These are phyloP conservation scores for Lepus europaeus DNA, from an alignment of 2,113 vertebrate genomes.

Conservation along the genomic window DNA sequence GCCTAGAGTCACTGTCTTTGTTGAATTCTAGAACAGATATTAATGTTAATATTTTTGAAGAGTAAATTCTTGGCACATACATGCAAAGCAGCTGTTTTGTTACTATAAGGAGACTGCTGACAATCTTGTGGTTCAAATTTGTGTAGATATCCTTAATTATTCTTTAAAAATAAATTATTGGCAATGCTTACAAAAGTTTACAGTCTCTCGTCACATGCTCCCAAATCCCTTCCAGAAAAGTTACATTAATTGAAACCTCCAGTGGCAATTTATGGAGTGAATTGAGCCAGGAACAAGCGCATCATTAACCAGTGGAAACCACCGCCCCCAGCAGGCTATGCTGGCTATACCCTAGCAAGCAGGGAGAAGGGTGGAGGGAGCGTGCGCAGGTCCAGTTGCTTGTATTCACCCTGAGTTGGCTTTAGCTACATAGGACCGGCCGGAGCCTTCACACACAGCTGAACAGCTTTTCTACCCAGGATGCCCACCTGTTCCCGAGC, in stretches of 20 bases:
- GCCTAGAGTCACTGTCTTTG: background rate
- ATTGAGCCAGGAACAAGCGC: background rate
- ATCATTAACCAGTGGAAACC: background rate
- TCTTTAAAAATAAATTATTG: conserved; percentile 24
- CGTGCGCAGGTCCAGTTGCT: background rate
- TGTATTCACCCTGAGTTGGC: background rate
- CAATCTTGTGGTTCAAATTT: conserved; percentile 5
- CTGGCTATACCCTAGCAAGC: background rate
- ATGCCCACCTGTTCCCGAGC: background rate
- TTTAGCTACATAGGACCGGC: background rate
- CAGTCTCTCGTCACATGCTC: background rate
- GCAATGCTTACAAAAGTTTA: background rate
- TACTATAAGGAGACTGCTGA: background rate
- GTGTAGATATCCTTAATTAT: background rate
- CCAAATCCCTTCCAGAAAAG: background rate
- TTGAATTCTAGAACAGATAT: conserved; percentile 14
- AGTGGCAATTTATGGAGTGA: background rate
- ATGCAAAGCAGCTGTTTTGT: background rate
- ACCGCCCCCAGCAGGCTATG: background rate
- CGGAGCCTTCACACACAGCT: accelerated
- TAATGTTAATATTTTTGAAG: background rate
- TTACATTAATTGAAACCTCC: background rate
- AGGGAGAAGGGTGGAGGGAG: background rate
- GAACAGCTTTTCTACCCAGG: background rate
- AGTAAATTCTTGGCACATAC: background rate